These are phyloP conservation scores for Saccopteryx bilineata DNA, from an alignment of 2,113 vertebrate genomes.

Conservation along the genomic window DNA sequence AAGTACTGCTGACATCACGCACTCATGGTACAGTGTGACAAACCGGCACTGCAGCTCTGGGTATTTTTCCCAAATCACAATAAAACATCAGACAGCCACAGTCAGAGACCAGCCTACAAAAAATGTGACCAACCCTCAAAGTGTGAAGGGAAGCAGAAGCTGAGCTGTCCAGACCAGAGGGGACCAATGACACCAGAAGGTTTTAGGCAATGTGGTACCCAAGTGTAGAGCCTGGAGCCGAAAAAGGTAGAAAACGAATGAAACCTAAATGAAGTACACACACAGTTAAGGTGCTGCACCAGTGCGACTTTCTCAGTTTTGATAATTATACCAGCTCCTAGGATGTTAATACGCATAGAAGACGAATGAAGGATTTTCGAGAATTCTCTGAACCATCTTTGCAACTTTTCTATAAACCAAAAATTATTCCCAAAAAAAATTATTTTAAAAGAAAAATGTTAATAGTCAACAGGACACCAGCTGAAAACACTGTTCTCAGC, in stretches of 20 bases:
- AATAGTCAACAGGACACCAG: background rate
- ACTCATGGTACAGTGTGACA: background rate
- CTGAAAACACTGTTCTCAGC: background rate
- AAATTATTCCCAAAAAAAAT: slow-evolving; percentile 24
- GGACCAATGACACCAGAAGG: background rate
- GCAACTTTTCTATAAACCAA: background rate
- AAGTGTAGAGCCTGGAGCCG: background rate
- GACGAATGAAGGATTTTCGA: background rate
- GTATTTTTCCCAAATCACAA: background rate
- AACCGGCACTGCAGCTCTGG: background rate
- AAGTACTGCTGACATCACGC: background rate
- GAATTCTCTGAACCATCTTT: background rate
- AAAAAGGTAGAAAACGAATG: background rate
- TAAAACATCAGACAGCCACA: background rate
- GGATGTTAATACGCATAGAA: background rate
- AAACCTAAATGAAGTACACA: background rate
- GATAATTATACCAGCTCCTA: background rate
- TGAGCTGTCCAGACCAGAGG: background rate
- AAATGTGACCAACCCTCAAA: background rate
- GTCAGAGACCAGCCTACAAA: background rate
- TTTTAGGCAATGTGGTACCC: background rate
- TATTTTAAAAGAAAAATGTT: slow-evolving; percentile 8
- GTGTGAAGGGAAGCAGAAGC: background rate
- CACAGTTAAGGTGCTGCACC: background rate
- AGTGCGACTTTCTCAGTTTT: background rate